phyloP scores from a whole-genome alignment of 2,797 vertebrate species.

The Ctenopoma multispine region DNA sequence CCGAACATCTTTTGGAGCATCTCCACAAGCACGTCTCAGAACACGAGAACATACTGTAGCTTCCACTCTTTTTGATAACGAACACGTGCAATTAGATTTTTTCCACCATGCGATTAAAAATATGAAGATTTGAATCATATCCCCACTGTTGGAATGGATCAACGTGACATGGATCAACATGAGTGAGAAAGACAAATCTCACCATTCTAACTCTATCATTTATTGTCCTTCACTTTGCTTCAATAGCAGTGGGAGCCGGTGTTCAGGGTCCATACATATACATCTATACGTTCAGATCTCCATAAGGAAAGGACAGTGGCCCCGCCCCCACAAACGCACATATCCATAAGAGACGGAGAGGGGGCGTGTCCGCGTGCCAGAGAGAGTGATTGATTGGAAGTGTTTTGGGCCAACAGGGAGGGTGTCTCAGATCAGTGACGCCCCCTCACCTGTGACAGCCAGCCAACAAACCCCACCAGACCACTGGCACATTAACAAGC shows the following conservation, averaged over 20 bases:
- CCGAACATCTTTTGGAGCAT: no score
- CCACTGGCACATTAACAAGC: conserved; percentile 12
- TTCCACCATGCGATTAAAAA: no score
- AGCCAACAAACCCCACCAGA: conserved; percentile 41
- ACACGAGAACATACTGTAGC: no score
- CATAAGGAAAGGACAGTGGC: conserved; percentile 30
- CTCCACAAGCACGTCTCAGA: no score
- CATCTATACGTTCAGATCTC: conserved; percentile 35
- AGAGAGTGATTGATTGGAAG: conserved; percentile 74
- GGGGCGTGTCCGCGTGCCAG: conserved; percentile 67
- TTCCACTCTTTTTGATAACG: no score
- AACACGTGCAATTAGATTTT: no score
- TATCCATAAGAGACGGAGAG: conserved; percentile 48
- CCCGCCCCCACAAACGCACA: conserved; percentile 44
- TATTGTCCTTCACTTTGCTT: no score
- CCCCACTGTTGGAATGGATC: no score
- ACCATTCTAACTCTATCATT: no score
- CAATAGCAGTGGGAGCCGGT: not conserved
- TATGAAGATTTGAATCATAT: no score
- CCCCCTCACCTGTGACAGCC: conserved; percentile 81
- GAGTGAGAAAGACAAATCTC: no score
- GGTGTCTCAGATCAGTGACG: conserved; percentile 56
- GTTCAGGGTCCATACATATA: conserved; percentile 27
- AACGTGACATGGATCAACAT: no score
- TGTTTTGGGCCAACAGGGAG: conserved; percentile 51